Conservation (phyloP, 2,797 vertebrate genomes). For the Rhynchonycteris naso region DNA sequence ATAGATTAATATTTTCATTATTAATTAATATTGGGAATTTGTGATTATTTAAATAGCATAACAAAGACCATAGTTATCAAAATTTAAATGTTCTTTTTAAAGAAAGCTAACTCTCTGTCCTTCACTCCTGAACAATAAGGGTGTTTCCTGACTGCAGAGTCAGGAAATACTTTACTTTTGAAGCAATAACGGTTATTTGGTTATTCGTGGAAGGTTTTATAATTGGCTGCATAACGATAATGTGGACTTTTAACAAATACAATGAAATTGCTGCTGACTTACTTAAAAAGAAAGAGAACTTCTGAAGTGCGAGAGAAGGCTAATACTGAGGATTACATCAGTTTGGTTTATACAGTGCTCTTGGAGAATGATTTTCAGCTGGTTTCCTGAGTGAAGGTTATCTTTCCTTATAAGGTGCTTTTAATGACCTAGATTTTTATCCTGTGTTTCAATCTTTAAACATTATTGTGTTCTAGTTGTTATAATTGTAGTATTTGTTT, state of each 20-base stretch:
- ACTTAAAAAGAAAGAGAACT: not conserved
- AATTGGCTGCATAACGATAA: slow-evolving; percentile 42
- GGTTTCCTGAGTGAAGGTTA: slow-evolving; percentile 78
- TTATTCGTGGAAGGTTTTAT: not conserved
- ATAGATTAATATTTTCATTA: not conserved
- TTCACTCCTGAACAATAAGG: slow-evolving; percentile 53
- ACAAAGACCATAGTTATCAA: not conserved
- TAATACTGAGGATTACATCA: not conserved
- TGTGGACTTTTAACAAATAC: not conserved
- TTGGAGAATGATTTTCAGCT: slow-evolving; percentile 59
- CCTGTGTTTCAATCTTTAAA: not conserved
- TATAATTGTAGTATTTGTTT: not conserved
- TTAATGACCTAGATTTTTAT: slow-evolving; percentile 10
- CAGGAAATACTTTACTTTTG: slow-evolving; percentile 77
- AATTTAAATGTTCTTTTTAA: slow-evolving; percentile 34
- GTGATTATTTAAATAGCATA: not conserved
- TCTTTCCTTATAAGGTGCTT: slow-evolving; percentile 14
- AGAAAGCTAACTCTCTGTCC: not conserved
- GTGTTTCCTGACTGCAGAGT: slow-evolving; percentile 68
- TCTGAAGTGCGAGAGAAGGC: not conserved
- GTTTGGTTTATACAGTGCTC: not conserved
- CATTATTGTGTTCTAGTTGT: not conserved
- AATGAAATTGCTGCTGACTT: not conserved
- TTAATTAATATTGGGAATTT: not conserved
- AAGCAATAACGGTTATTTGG: slow-evolving; percentile 70